These are phyloP conservation scores for Choristoneura rosaceana DNA, from an alignment of 2,888 invertebrate species.

Conservation along the genomic window DNA sequence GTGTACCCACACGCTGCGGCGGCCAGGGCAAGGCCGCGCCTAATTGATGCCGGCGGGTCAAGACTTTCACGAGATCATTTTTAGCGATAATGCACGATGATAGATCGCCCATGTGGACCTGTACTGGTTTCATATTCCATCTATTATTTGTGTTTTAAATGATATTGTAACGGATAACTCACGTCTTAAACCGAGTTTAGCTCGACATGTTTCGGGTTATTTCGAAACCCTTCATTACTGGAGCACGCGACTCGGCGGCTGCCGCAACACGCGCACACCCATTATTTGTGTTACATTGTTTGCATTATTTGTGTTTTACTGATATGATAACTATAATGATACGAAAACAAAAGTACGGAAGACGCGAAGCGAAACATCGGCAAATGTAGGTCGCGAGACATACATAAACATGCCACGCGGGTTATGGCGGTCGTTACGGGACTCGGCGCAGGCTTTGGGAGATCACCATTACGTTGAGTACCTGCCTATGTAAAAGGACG, in stretches of 20 bases:
- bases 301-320: no score
- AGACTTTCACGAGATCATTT: neutral
- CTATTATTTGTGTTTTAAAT: no score
- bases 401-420: constrained; percentile 30
- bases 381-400: constrained; percentile 35
- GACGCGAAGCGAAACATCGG: constrained; percentile 1
- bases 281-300: no score
- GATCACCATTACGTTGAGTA: constrained; percentile 16
- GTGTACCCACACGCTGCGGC: neutral
- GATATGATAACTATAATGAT: neutral
- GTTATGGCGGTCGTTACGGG: constrained; percentile 20
- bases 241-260: no score
- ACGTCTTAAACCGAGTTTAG: no score
- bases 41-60: constrained; percentile 8
- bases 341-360: neutral
- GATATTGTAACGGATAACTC: neutral
- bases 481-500: no score
- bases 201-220: no score
- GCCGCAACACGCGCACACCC: no score
- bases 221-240: no score
- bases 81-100: neutral
- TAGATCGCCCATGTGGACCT: neutral
- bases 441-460: constrained; percentile 7
- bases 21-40: constrained; percentile 5
- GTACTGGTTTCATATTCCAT: neutral